Evolutionary conservation across 2,113 vertebrate species (phyloP), one percentile per base, ranked within the genome.

Genomic region (Cnemophilus loriae): DNA sequence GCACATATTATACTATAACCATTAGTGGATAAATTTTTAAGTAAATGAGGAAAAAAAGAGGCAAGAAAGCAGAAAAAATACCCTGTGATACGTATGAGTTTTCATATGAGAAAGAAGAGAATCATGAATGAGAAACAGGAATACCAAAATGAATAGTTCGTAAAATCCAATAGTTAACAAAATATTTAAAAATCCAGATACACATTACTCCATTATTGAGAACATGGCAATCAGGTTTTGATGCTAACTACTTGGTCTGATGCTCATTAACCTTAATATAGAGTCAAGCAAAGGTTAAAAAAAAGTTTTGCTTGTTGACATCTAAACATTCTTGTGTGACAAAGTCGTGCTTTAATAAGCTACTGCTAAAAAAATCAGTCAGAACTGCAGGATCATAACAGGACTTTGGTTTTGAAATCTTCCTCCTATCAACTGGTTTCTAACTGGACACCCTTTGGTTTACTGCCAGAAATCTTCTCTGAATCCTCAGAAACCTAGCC

Each of bases 181-280:
- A 60, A 35, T 0, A 49, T 41, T 2, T 0, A 47, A 42, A 73
- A 79, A 32, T 63, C 14, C 24, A 41, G 44, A 64, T 4, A 10
- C 39, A 7, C 4, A 32, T 33, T 65, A 26, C 17, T 74, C 21
- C 23, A 13, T 26, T 78, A 20, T 3, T 37, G 28, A 41, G n/a
- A 77, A 57, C 30, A 49, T 11, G 10, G 47, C 20, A 70, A 27
- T 35, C 23, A 63, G 16, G 9, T 78, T 91, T 70, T 46, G 35
- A 32, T 77, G 27, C 6, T 22, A 32, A 11, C 7, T 44, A 5
- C 13, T 71, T 35, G 5, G 5, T 49, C 12, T 8, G 27, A 14
- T 35, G 64, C 6, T 6, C 28, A 8, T 33, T 65, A 50, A 30
- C 1, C 3, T 82, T 42, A 79, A 71, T 15, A 63, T 0, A 0